Percentiles rank a stretch among this genome's conserved stretches.
phyloP scores from a whole-genome alignment of 2,888 invertebrate genomes.

The Exephanes ischioxanthus region DNA sequence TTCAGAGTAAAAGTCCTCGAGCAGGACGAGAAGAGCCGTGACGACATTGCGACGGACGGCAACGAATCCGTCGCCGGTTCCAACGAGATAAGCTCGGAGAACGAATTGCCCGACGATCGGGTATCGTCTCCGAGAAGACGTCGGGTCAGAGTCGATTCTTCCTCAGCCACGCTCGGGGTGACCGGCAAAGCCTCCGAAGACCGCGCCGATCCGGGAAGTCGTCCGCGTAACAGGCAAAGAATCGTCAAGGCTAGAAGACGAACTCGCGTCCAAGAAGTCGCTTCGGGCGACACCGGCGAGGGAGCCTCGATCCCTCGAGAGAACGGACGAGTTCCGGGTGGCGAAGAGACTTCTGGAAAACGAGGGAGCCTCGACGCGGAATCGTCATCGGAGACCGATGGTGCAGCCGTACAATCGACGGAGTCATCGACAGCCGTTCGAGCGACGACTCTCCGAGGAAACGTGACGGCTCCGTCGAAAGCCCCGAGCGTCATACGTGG shows the following conservation, averaged over 20 bases:
- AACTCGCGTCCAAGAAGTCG: slow-evolving; percentile 2
- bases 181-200: neutral
- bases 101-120: slow-evolving; percentile 59
- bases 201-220: neutral
- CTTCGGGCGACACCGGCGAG: slow-evolving; percentile 1
- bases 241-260: slow-evolving; percentile 56
- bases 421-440: slow-evolving; percentile 51
- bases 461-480: slow-evolving; percentile 46
- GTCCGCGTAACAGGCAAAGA: slow-evolving; percentile 47
- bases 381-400: slow-evolving; percentile 50
- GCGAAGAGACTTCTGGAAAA: neutral
- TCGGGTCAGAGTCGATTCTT: slow-evolving; percentile 15
- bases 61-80: slow-evolving; percentile 31
- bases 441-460: slow-evolving; percentile 73
- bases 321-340: slow-evolving; percentile 1
- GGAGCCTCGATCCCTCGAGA: neutral
- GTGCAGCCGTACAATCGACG: slow-evolving; percentile 10
- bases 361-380: slow-evolving; percentile 13
- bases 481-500: slow-evolving; percentile 59
- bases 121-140: slow-evolving; percentile 36
- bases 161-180: neutral
- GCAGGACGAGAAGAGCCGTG: slow-evolving; percentile 9
- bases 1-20: slow-evolving; percentile 69
- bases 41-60: neutral
- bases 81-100: slow-evolving; percentile 68